These are phyloP conservation scores for Tenthredo amoena DNA, from an alignment of 2,888 invertebrate species.

Conservation along the genomic window DNA sequence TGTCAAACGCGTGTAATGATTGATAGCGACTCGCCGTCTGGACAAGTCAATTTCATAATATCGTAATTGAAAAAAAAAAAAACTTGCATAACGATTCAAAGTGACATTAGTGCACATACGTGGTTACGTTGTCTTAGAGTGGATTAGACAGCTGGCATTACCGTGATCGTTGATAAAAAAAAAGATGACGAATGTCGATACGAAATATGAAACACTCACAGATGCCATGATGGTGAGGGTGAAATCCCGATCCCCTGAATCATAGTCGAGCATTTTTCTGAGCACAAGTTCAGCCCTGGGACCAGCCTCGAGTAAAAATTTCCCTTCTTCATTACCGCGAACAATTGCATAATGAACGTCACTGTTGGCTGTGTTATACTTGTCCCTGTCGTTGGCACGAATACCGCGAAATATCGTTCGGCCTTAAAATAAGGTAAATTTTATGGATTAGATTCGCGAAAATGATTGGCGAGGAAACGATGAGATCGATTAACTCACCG, in stretches of 20 bases:
- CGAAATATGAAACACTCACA: constrained; percentile 79
- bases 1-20: constrained; percentile 26
- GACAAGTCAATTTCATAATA: not conserved
- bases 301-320: constrained; percentile 89
- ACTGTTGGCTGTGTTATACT: constrained; percentile 93
- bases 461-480: not conserved
- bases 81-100: not conserved
- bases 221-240: constrained; percentile 87
- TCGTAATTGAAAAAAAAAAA: not conserved
- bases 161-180: not conserved
- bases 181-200: not conserved
- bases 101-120: not conserved
- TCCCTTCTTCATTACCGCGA: constrained; percentile 85
- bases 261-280: constrained; percentile 88
- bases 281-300: constrained; percentile 89
- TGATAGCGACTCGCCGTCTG: not conserved
- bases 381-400: constrained; percentile 90
- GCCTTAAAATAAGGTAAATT: constrained; percentile 79
- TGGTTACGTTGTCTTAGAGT: too few species aligned
- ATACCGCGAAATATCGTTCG: constrained; percentile 91
- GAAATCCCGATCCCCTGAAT: constrained; percentile 89
- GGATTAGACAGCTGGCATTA: not conserved
- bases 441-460: not conserved
- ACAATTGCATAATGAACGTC: constrained; percentile 90
- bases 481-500: constrained; percentile 79